Percentiles rank a stretch among this genome's conserved stretches.
Evolutionary conservation across 2,797 vertebrate genomes (phyloP).

Genomic region (Pseudochirops corinnae): DNA sequence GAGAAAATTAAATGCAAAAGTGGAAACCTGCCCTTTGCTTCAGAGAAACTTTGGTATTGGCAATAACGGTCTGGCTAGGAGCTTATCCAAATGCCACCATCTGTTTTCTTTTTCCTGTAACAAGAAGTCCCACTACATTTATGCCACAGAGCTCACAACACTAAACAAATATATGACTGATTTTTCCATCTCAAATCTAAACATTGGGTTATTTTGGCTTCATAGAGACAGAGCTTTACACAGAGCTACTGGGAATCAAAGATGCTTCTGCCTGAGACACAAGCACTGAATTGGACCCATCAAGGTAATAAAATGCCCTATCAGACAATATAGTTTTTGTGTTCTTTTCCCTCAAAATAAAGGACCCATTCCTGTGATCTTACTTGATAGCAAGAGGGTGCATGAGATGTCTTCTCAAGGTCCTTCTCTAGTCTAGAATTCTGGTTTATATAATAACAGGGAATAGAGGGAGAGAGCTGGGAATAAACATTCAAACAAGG

Average conservation of each 20-base stretch:
- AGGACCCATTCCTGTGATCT: not conserved
- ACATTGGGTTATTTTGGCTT: not conserved
- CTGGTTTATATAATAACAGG: conserved; percentile 49
- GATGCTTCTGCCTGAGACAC: not conserved
- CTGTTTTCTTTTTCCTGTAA: conserved; percentile 26
- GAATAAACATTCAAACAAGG: conserved; percentile 69
- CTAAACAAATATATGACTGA: not conserved
- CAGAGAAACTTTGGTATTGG: conserved; percentile 31
- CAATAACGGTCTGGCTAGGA: not conserved
- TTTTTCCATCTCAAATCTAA: not conserved
- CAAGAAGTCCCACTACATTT: conserved; percentile 12
- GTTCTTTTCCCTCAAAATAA: not conserved
- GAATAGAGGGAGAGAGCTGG: conserved; percentile 43
- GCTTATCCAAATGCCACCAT: conserved; percentile 29
- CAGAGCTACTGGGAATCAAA: not conserved
- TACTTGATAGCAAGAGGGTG: not conserved
- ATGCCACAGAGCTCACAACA: not conserved
- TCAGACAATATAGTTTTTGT: not conserved
- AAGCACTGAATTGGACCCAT: conserved; percentile 11
- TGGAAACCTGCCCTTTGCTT: conserved; percentile 55
- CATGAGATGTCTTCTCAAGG: not conserved
- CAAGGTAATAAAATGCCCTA: not conserved
- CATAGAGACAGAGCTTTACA: conserved; percentile 4
- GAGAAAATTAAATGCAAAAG: conserved; percentile 78
- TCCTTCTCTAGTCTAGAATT: not conserved